These are phyloP conservation scores for Sapayoa aenigma DNA, from an alignment of 2,113 vertebrate genomes.

Conservation along the genomic window DNA sequence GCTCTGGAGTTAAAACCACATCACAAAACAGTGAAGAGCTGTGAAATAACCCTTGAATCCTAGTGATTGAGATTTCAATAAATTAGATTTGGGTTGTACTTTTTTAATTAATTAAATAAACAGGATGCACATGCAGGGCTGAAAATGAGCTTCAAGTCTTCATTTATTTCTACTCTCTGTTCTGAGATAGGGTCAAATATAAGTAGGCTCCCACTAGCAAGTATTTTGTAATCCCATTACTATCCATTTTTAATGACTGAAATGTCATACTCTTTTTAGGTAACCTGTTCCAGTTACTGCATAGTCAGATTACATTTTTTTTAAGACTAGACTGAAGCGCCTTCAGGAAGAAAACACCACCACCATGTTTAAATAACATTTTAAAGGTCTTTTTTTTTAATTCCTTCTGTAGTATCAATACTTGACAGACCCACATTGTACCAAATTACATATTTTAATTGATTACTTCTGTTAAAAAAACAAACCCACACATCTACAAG, in stretches of 20 bases:
- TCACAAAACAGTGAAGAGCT: not conserved
- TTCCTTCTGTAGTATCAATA: not conserved
- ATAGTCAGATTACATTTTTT: not conserved
- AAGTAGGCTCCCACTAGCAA: not conserved
- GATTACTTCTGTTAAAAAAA: not conserved
- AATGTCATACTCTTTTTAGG: not conserved
- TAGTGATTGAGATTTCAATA: slow-evolving; percentile 34
- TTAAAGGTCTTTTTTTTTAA: not conserved
- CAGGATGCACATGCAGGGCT: not conserved
- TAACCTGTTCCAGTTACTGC: not conserved
- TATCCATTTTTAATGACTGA: not conserved
- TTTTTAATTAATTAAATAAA: slow-evolving; percentile 32
- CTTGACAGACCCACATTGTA: not conserved
- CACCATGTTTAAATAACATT: not conserved
- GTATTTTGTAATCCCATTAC: not conserved
- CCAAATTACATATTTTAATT: not conserved
- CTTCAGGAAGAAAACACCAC: not conserved
- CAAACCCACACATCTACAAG: not conserved
- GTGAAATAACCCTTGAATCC: not conserved
- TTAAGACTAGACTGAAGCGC: not conserved
- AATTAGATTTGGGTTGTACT: not conserved
- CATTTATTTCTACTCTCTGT: not conserved
- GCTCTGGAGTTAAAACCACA: slow-evolving; percentile 15
- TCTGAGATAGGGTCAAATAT: not conserved
- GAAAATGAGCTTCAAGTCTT: not conserved